Percentiles rank a stretch among this genome's conserved stretches.
These are phyloP conservation scores for Smittia aterrima DNA, from an alignment of 2,888 invertebrate genomes.

Conservation along the genomic window DNA sequence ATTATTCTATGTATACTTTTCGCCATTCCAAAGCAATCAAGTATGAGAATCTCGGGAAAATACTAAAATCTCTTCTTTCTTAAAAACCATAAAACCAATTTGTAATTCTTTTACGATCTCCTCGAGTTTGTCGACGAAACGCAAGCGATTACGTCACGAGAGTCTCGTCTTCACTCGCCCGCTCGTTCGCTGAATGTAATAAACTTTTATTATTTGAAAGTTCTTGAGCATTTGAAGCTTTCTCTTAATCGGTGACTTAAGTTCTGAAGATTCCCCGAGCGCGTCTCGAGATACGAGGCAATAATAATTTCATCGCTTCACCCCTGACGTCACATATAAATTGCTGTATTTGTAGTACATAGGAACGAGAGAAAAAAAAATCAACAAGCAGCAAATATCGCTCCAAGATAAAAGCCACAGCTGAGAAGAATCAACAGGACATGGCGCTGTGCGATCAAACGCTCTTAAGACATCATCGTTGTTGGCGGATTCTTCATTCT, in stretches of 20 bases:
- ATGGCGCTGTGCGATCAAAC: constrained; percentile 36
- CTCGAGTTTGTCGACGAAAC: neutral
- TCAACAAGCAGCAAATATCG: constrained; percentile 36
- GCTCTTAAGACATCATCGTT: constrained; percentile 3
- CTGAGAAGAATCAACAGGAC: constrained; percentile 38
- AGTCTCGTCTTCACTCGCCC: neutral
- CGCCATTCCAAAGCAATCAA: constrained; percentile 14
- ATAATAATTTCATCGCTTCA: neutral
- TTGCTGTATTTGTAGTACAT: constrained; percentile 6
- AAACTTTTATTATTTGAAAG: neutral
- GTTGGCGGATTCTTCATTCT: neutral
- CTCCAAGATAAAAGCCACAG: constrained; percentile 25
- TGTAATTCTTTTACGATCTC: constrained; percentile 38
- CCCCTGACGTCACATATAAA: constrained; percentile 3
- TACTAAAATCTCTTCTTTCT: constrained; percentile 3
- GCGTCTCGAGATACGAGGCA: neutral
- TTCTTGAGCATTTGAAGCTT: neutral
- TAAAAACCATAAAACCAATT: constrained; percentile 36
- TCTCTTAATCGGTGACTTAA: neutral
- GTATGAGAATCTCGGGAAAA: constrained; percentile 8
- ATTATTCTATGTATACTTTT: constrained; percentile 33
- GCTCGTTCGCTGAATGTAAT: neutral
- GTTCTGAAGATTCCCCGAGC: too few species aligned
- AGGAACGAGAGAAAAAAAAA: neutral
- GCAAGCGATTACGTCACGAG: neutral